Evolutionary conservation across 2,113 vertebrate genomes (phyloP).

Genomic region (Phoxinus phoxinus): DNA sequence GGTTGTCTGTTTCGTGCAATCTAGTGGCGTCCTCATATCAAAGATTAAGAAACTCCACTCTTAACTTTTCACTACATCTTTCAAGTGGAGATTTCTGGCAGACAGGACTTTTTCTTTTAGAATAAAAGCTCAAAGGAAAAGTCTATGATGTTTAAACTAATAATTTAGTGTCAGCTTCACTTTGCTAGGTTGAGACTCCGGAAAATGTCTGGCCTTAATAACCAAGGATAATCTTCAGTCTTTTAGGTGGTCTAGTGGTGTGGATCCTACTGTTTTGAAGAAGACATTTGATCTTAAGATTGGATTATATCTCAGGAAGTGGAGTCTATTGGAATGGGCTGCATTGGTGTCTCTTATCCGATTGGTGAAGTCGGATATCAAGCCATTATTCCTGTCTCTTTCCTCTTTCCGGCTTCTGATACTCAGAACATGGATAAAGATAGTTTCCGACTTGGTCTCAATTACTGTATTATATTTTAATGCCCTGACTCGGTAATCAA

Average conservation of each 20-base stretch:
- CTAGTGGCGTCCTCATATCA: neutral
- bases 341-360: conserved; percentile 34
- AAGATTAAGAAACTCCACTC: neutral
- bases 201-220: neutral
- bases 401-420: conserved; percentile 39
- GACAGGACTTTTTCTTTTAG: neutral
- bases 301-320: conserved; percentile 42
- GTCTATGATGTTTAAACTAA: neutral
- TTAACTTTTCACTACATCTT: neutral
- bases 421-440: neutral
- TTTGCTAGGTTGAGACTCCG: neutral
- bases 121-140: neutral
- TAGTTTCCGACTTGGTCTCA: conserved; percentile 26
- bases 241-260: conserved; percentile 27
- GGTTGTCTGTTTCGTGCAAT: neutral
- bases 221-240: conserved; percentile 10
- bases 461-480: conserved; percentile 41
- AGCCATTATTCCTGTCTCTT: conserved; percentile 35
- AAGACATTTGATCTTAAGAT: conserved; percentile 40
- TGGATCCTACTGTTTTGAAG: conserved; percentile 32
- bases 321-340: neutral
- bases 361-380: conserved; percentile 44
- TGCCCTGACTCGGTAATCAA: neutral
- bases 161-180: neutral
- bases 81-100: neutral